Evolutionary conservation across 2,888 invertebrate genomes (phyloP).

Genomic region (Patella caerulea): DNA sequence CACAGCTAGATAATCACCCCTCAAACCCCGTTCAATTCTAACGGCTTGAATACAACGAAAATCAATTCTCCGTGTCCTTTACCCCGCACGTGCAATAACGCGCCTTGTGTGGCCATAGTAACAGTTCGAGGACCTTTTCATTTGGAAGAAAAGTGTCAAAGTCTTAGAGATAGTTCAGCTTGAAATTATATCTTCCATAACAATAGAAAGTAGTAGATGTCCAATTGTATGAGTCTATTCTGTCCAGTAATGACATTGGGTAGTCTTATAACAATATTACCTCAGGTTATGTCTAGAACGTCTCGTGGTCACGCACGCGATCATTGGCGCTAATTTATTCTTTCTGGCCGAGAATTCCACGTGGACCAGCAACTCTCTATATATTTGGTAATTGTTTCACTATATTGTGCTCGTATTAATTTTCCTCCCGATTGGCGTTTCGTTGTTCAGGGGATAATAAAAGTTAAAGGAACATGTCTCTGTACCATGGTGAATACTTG

Average conservation of each 20-base stretch:
- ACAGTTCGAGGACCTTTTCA: slow-evolving; percentile 4
- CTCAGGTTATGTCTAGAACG: slow-evolving; percentile 15
- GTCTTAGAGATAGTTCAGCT: slow-evolving; percentile 13
- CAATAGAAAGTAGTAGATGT: slow-evolving; percentile 22
- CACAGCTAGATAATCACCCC: slow-evolving; percentile 10
- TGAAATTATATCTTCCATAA: slow-evolving; percentile 26
- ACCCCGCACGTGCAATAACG: slow-evolving; percentile 8
- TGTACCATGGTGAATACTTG: neutral
- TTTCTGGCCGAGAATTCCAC: slow-evolving; percentile 9
- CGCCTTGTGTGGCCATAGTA: slow-evolving; percentile 12
- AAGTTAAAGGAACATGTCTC: neutral
- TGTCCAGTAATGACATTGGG: slow-evolving; percentile 21
- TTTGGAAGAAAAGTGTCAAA: slow-evolving; percentile 12
- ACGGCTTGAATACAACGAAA: slow-evolving; percentile 9
- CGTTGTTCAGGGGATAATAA: slow-evolving; percentile 7
- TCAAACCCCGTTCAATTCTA: slow-evolving; percentile 9
- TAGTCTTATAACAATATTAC: slow-evolving; percentile 21
- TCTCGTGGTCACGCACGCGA: slow-evolving; percentile 10
- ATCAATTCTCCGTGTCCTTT: slow-evolving; percentile 5
- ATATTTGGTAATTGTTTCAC: slow-evolving; percentile 29
- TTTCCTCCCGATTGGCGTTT: slow-evolving; percentile 28
- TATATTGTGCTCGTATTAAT: slow-evolving; percentile 28
- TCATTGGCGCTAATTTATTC: slow-evolving; percentile 22
- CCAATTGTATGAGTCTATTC: slow-evolving; percentile 16
- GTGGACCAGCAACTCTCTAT: slow-evolving; percentile 5